Evolutionary conservation across 30 jellyfish, hydroid and myxozoan genomes (phyloP).

Genomic region (Turritopsis dohrnii): DNA sequence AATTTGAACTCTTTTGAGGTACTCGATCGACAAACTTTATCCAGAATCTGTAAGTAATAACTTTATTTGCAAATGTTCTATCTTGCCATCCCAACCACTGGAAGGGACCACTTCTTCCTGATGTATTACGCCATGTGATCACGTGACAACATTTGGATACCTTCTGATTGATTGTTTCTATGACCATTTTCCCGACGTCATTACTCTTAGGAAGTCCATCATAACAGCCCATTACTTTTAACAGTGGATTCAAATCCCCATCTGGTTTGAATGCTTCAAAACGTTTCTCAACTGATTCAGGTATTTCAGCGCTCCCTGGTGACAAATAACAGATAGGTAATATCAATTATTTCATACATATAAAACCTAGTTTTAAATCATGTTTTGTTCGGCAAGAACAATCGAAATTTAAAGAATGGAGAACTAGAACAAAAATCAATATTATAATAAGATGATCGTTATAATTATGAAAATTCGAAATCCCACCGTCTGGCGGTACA

Average conservation of each 20-base stretch:
- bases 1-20: background rate
- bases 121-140: background rate
- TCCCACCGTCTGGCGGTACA: too few relatives aligned
- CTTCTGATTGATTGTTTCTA: background rate
- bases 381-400: too few relatives aligned
- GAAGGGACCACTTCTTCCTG: background rate
- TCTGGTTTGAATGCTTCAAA: background rate
- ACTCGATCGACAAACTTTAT: background rate
- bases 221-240: background rate
- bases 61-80: background rate
- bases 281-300: too few relatives aligned
- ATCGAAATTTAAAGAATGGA: too few relatives aligned
- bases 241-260: too few relatives aligned
- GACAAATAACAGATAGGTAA: too few relatives aligned
- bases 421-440: too few relatives aligned
- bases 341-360: too few relatives aligned
- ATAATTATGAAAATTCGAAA: too few relatives aligned
- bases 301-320: too few relatives aligned
- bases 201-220: background rate
- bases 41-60: background rate
- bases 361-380: too few relatives aligned
- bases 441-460: too few relatives aligned
- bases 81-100: constrained; percentile 10
- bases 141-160: background rate
- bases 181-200: background rate